These are phyloP conservation scores for Pinna nobilis DNA, from an alignment of 1,140 invertebrate genomes.

Conservation along the genomic window DNA sequence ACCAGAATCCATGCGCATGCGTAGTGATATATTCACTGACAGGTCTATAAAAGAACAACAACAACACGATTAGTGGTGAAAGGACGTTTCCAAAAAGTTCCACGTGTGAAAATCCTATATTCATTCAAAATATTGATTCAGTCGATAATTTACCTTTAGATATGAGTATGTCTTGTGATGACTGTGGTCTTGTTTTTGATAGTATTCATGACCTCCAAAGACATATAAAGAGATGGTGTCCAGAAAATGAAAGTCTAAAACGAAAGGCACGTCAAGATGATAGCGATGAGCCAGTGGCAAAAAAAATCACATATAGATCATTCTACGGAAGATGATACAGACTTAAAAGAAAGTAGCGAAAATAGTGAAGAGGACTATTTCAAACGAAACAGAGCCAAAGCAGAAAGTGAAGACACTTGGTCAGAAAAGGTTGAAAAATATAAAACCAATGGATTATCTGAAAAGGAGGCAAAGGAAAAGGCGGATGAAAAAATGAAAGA, in stretches of 20 bases:
- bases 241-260: not conserved
- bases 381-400: not conserved
- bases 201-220: constrained; percentile 8
- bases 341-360: not conserved
- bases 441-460: not conserved
- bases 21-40: not conserved
- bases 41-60: not conserved
- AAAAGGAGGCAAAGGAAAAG: not conserved
- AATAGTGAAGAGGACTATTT: constrained; percentile 10
- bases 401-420: not conserved
- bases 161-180: not conserved
- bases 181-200: constrained; percentile 7
- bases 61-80: too few species aligned
- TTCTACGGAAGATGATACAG: not conserved
- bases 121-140: too few species aligned
- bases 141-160: not conserved
- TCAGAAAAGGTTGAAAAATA: not conserved
- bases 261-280: not conserved
- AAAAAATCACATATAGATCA: constrained; percentile 8
- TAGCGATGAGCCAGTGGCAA: constrained; percentile 14
- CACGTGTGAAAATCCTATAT: too few species aligned
- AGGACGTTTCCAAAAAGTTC: too few species aligned
- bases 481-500: constrained; percentile 8
- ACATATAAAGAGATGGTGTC: constrained; percentile 9
- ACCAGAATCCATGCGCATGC: constrained; percentile 3